Evolutionary conservation across 2,888 invertebrate species (phyloP), one percentile per base, ranked within the genome.

Genomic region (Phengaris arion): DNA sequence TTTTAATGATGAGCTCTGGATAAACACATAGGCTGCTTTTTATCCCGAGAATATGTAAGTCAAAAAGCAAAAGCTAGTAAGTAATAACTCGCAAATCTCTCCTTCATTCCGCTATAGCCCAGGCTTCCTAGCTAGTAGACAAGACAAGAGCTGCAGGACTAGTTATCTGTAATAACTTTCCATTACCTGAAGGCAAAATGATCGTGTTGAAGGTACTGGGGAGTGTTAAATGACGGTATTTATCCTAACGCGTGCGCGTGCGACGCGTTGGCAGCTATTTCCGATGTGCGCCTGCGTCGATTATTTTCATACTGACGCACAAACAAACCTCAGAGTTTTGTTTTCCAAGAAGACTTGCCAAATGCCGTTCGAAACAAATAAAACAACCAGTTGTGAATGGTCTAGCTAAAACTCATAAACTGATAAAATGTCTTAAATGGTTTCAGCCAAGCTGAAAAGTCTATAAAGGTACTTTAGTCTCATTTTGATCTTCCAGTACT

Each of bases 241-340:
- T 70, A 57, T 48, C 22, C 13, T 64, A 52, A 7, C 9, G 13
- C 15, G 45, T 12, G 64, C 68, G 55, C 75, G 70, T 73, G 76
- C 82, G 82, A 78, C 80, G 83, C 86, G 86, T 86, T 85, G 87
- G 86, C 76, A 82, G 85, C 85, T 91, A 91, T 90, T 89, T 90
- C 84, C 81, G 86, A 51, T 12, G 46, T 85, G 81, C 80, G 77
- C 85, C 81, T 82, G 82, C 85, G 79, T 81, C 80, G 84, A 78
- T 82, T 90, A 90, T 91, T 89, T 89, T 81, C 84, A 85, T 84
- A 79, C 75, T 80, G 83, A 76, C 74, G 75, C 80, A 80, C 79
- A 85, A 83, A 84, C 79, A 85, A 84, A 86, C 80, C 85, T 81
- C 82, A 82, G 77, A 64, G 77, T 77, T 76, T 77, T 77, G 64